A percentile compares a stretch with the other conserved stretches of the same genome.
Conservation (phyloP, 2,113 vertebrate genomes). For the Pantherophis guttatus region DNA sequence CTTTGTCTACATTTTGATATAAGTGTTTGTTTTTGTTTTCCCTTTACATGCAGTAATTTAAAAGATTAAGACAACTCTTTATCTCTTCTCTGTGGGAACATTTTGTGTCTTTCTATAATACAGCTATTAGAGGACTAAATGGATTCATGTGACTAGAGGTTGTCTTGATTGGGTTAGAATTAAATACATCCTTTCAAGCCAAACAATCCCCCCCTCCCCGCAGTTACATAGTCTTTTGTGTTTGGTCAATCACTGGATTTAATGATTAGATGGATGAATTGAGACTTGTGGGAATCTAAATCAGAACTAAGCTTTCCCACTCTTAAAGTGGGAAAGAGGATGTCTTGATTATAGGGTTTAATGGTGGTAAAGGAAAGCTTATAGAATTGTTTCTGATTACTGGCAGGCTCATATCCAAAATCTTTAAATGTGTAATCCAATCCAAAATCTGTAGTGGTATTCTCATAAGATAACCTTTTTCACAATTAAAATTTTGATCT, state of each 20-base stretch:
- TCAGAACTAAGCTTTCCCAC: fast-evolving
- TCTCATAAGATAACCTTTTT: neutral
- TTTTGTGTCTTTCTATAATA: neutral
- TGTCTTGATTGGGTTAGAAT: conserved; percentile 10
- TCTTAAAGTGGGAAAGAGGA: neutral
- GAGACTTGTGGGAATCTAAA: neutral
- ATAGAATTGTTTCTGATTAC: neutral
- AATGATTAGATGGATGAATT: neutral
- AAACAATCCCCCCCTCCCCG: fast-evolving
- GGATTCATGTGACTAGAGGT: conserved; percentile 19
- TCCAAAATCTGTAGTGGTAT: neutral
- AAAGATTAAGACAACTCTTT: conserved; percentile 11
- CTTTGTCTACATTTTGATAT: neutral
- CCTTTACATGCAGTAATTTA: conserved; percentile 14
- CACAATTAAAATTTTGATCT: neutral
- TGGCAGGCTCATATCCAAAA: neutral
- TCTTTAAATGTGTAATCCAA: neutral
- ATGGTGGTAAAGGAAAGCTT: neutral
- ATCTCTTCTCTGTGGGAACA: conserved; percentile 23
- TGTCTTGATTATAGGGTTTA: conserved; percentile 3
- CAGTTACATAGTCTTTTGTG: neutral
- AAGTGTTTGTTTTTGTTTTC: conserved; percentile 12
- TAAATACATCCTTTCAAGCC: neutral
- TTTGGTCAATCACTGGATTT: fast-evolving
- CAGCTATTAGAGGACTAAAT: conserved; percentile 27